Percentiles rank a stretch among this genome's conserved stretches.
phyloP scores from a whole-genome alignment of 1,140 invertebrate species.

The Aphaenogaster floridana region DNA sequence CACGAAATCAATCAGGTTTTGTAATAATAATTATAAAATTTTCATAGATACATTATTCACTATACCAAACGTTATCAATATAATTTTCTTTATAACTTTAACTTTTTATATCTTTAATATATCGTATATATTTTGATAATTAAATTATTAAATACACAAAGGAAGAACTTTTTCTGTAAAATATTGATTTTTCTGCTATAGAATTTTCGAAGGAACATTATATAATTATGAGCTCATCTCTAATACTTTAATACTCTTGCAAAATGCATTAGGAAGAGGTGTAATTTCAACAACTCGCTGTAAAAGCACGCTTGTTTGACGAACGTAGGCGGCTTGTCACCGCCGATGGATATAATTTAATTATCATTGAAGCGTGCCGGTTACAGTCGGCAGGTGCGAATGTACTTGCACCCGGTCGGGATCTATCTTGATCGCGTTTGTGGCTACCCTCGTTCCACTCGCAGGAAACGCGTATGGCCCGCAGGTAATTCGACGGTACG shows the following conservation, averaged over 20 bases:
- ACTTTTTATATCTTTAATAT: not conserved
- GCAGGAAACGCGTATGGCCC: conserved; percentile 29
- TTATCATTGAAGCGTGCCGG: not conserved
- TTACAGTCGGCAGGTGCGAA: conserved; percentile 38
- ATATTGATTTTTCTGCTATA: not conserved
- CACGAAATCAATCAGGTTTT: not conserved
- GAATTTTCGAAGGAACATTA: not conserved
- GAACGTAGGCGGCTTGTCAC: not conserved
- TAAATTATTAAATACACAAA: conserved; percentile 10
- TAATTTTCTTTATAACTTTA: not conserved
- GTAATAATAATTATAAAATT: not conserved
- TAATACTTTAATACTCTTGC: not conserved
- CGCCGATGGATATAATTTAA: conserved; percentile 22
- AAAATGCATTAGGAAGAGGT: not conserved
- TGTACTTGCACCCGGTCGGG: conserved; percentile 31
- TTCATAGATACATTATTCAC: not conserved
- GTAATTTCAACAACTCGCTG: not conserved
- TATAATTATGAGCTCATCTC: not conserved
- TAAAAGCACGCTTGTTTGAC: not conserved
- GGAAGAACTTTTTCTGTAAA: not conserved
- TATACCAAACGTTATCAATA: not conserved
- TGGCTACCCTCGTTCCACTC: conserved; percentile 19
- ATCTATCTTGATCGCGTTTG: conserved; percentile 46
- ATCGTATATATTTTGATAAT: not conserved
- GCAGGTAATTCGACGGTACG: conserved; percentile 40